phyloP scores from a whole-genome alignment of 2,113 vertebrate species.

The Oncorhynchus masou region DNA sequence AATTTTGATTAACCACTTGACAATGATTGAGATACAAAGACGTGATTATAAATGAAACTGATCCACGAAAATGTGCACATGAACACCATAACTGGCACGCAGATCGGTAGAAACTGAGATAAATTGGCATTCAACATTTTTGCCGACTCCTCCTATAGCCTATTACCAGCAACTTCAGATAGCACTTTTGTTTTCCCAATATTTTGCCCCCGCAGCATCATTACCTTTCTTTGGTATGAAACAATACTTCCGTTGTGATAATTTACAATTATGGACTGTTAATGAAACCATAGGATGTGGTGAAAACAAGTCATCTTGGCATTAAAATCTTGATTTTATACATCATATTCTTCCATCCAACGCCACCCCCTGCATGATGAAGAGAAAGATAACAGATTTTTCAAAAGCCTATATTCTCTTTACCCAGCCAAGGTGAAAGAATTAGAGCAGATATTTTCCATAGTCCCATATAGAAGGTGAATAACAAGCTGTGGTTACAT shows the following conservation, averaged over 20 bases:
- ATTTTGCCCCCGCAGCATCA: neutral
- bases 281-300: neutral
- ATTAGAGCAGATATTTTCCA: neutral
- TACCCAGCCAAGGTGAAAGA: neutral
- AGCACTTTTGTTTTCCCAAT: neutral
- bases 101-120: no score
- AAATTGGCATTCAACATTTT: no score
- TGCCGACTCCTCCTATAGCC: no score
- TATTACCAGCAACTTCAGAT: no score
- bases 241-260: neutral
- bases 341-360: no score
- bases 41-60: no score
- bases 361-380: no score
- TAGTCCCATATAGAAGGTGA: neutral
- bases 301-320: neutral
- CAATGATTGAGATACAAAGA: no score
- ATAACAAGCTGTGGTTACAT: neutral
- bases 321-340: neutral
- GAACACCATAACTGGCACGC: no score
- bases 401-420: neutral
- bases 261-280: neutral
- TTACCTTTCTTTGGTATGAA: neutral
- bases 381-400: neutral
- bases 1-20: no score
- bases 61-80: no score